These are phyloP conservation scores for Heliangelus exortis DNA, from an alignment of 2,797 vertebrate genomes.

Conservation along the genomic window DNA sequence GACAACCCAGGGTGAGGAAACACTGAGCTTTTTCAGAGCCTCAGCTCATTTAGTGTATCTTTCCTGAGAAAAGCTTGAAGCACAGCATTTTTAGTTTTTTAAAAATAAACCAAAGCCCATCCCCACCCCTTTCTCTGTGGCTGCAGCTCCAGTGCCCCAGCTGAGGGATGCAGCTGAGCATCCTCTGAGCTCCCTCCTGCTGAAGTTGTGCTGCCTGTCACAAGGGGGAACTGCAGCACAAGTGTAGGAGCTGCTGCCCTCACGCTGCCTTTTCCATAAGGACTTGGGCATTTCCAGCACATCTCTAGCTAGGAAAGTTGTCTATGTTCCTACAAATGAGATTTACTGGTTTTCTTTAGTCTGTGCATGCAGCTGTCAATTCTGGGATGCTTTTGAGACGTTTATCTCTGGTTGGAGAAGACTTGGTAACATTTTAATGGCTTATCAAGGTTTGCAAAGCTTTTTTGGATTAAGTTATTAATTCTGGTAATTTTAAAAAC, in stretches of 20 bases:
- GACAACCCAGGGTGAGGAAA: background rate
- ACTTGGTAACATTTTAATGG: background rate
- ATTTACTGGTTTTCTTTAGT: background rate
- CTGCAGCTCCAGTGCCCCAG: rapidly evolving
- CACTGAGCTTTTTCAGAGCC: background rate
- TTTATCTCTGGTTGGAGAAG: background rate
- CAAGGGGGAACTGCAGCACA: constrained; percentile 50
- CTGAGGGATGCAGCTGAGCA: background rate
- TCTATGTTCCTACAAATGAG: background rate
- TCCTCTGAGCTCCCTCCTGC: background rate
- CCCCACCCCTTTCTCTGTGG: rapidly evolving
- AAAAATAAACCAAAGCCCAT: too few relatives aligned
- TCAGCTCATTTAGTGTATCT: rapidly evolving
- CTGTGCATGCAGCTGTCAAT: background rate
- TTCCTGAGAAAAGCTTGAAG: background rate
- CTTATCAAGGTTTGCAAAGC: background rate
- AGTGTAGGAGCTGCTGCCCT: background rate
- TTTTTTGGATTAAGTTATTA: background rate
- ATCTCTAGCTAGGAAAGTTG: background rate
- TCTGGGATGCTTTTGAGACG: background rate
- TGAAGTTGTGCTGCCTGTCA: background rate
- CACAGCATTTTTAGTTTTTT: background rate
- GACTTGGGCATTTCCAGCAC: rapidly evolving
- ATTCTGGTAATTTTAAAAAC: background rate
- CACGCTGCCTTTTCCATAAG: background rate